Conservation (phyloP, 2,113 vertebrate genomes). For the Oryzias curvinotus region DNA sequence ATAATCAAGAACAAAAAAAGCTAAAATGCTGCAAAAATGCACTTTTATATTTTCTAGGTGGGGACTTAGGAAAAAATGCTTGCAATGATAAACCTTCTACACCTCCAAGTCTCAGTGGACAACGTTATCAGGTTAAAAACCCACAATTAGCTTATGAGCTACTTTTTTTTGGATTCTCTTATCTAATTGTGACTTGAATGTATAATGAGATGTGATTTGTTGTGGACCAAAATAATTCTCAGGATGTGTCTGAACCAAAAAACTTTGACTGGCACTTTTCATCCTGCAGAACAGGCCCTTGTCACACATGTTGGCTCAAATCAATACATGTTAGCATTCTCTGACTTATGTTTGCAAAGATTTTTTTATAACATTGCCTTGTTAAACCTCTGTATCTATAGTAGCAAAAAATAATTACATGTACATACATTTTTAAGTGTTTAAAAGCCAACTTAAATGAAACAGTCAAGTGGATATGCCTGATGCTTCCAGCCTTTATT, state of each 20-base stretch:
- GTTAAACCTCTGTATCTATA: conserved; percentile 14
- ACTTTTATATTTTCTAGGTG: not conserved
- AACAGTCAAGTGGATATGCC: conserved; percentile 4
- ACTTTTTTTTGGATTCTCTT: conserved; percentile 22
- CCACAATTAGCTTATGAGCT: conserved; percentile 32
- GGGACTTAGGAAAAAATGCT: not conserved
- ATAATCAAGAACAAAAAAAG: not conserved
- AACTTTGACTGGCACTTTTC: conserved; percentile 10
- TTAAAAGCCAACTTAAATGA: conserved; percentile 15
- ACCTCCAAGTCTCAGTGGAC: conserved; percentile 16
- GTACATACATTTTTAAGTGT: conserved; percentile 24
- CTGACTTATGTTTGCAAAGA: conserved; percentile 26
- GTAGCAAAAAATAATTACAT: conserved; percentile 33
- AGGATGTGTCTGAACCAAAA: conserved; percentile 60
- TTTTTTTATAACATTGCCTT: conserved; percentile 25
- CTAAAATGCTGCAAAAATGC: conserved; percentile 17
- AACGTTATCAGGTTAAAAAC: conserved; percentile 20
- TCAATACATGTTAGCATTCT: conserved; percentile 36
- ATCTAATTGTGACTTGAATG: conserved; percentile 47
- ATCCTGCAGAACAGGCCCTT: conserved; percentile 8
- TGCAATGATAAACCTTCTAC: conserved; percentile 13
- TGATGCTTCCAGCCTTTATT: conserved; percentile 28
- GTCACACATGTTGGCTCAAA: conserved; percentile 9
- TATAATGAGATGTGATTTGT: conserved; percentile 20
- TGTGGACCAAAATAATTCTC: conserved; percentile 62